Conservation (phyloP, 2,113 vertebrate genomes). For the Pterophyllum scalare region DNA sequence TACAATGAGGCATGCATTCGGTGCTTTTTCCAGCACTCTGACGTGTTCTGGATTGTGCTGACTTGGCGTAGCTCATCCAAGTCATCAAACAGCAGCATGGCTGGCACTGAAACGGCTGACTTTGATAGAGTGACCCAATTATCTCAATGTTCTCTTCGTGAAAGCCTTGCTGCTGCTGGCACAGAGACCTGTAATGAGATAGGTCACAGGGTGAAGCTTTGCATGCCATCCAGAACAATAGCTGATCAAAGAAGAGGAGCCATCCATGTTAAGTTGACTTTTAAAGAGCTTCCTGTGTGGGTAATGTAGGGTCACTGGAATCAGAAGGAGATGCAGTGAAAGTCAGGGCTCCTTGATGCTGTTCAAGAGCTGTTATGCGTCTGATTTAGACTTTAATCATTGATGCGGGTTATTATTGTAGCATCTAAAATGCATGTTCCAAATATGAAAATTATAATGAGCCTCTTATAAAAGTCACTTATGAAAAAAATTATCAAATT, state of each 20-base stretch:
- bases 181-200: conserved; percentile 41
- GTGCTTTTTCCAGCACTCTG: conserved; percentile 37
- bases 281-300: conserved; percentile 34
- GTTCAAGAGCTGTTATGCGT: neutral
- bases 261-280: neutral
- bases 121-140: conserved; percentile 70
- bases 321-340: neutral
- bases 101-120: conserved; percentile 54
- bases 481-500: neutral
- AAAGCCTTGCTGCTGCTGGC: conserved; percentile 47
- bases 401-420: neutral
- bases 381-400: conserved; percentile 19
- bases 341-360: neutral
- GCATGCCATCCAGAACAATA: neutral
- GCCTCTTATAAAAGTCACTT: neutral
- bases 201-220: conserved; percentile 41
- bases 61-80: conserved; percentile 48
- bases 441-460: neutral
- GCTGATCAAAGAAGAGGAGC: conserved; percentile 16
- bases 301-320: neutral
- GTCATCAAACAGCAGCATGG: conserved; percentile 47
- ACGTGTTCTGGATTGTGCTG: conserved; percentile 56
- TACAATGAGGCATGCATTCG: conserved; percentile 32
- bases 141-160: conserved; percentile 32
- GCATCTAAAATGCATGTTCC: neutral